Base-by-base conservation (phyloP, 1,140 invertebrate species). In the Ectropis grisescens region DNA sequence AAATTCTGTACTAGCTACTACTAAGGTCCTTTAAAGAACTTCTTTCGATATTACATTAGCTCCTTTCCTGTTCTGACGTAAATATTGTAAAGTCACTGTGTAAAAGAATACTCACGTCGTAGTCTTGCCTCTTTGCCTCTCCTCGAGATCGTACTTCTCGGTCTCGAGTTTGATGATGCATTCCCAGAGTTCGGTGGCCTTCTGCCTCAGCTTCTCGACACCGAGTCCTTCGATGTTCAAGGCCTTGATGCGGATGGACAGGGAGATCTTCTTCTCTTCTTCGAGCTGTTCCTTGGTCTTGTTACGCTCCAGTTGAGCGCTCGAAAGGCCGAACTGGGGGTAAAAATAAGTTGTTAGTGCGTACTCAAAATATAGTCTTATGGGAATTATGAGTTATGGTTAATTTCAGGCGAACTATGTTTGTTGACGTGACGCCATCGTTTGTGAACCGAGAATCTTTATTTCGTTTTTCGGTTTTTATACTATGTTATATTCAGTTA, bases 231-330 rank as follows among this genome's bases (percentile, higher is more conserved):
- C 94, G 50, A 98, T 89, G 62, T 88, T 87, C 58, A 99, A 84
- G 29, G 95, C 92, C 82, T 97, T 96, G 76, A 99, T 96, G 67
- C 96, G 93, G 87, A 98, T 95, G 60, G 92, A 92, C 51, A 99
- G 85, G 37, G 96, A 97, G 76, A 98, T 97, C 80, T 94, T 97
- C 89, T 99, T 99, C 83, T 98, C 96, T 81, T 98, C 96, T 79
- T 98, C 97, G 60, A 99, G 84, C 83, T 99, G 97, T 84, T 99
- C 98, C 86, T 97, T 98, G 79, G 97, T 98, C 88, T 99, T 98
- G 85, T 94, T 96, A 69, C 97, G 90, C 81, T 98, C 96, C 65
- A 95, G 84, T 82, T 95, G 92, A 68, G 93, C 95, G 57, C 92
- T 93, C 62, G 91, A 89, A 38, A 95, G 87, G 85, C 91, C 93